Conservation (phyloP, 2,113 vertebrate species). For the Hucho hucho region DNA sequence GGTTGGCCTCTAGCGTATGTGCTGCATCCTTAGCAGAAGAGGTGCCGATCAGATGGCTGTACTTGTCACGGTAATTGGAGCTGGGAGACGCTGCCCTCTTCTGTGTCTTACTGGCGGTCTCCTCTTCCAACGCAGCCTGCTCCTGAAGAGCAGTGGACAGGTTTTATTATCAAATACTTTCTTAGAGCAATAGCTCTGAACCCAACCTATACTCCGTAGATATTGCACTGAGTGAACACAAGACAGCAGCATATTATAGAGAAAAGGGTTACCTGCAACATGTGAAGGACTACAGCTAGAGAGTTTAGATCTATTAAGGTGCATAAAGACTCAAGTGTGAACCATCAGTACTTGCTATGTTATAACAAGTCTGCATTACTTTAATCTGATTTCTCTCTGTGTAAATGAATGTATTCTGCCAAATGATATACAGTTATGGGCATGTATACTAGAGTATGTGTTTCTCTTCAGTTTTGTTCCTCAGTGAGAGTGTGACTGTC, state of each 20-base stretch:
- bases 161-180: neutral
- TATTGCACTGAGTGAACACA: too few relatives aligned
- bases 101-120: constrained; percentile 57
- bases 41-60: constrained; percentile 88
- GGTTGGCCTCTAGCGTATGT: constrained; percentile 87
- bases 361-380: too few relatives aligned
- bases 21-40: constrained; percentile 87
- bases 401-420: too few relatives aligned
- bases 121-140: constrained; percentile 76
- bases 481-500: neutral
- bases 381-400: too few relatives aligned
- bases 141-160: constrained; percentile 67
- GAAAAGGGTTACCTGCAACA: too few relatives aligned
- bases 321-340: too few relatives aligned
- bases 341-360: too few relatives aligned
- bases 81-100: constrained; percentile 73
- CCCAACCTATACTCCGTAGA: too few relatives aligned
- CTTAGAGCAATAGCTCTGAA: neutral
- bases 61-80: constrained; percentile 89
- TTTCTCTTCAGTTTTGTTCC: neutral
- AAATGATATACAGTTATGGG: neutral
- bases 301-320: too few relatives aligned
- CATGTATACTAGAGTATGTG: neutral
- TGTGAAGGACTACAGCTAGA: too few relatives aligned
- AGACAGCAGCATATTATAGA: too few relatives aligned